phyloP scores from a whole-genome alignment of 1,140 invertebrate genomes.

The Scaptomyza pallida region DNA sequence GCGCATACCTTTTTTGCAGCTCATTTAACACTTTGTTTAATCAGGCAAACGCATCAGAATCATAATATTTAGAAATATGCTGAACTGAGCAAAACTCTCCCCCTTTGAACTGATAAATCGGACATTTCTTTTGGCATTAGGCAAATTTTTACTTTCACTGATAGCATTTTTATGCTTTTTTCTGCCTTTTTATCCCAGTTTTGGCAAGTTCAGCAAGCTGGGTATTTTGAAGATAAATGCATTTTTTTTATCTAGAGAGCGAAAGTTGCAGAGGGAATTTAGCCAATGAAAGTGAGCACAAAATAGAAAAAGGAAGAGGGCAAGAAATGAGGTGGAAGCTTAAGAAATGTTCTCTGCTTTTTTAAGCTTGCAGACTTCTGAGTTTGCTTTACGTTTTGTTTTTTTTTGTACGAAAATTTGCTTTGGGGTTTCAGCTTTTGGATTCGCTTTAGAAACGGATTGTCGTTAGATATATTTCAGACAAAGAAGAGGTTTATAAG shows the following conservation, averaged over 20 bases:
- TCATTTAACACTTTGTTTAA: constrained; percentile 50
- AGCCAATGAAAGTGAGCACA: neutral
- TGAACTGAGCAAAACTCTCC: constrained; percentile 15
- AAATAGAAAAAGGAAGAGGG: too few relatives aligned
- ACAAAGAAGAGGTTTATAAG: too few relatives aligned
- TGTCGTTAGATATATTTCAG: too few relatives aligned
- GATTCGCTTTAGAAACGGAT: too few relatives aligned
- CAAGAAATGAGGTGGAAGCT: constrained; percentile 2
- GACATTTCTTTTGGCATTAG: constrained; percentile 35
- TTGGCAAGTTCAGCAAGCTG: constrained; percentile 26
- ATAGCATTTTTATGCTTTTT: constrained; percentile 21
- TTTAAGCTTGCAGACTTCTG: constrained; percentile 1
- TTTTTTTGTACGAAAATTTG: neutral
- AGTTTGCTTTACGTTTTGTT: neutral
- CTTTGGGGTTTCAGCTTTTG: too few relatives aligned
- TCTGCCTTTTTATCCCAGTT: constrained; percentile 8
- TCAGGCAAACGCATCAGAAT: constrained; percentile 33
- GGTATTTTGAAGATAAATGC: constrained; percentile 34
- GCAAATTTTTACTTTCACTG: constrained; percentile 36
- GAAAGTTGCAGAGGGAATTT: constrained; percentile 33
- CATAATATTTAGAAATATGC: constrained; percentile 28
- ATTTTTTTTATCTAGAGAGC: constrained; percentile 42
- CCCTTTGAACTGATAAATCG: constrained; percentile 29
- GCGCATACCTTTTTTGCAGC: constrained; percentile 35
- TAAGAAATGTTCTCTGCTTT: constrained; percentile 1